Evolutionary conservation across 2,113 vertebrate genomes (phyloP).

Genomic region (Neodon shergylaensis): DNA sequence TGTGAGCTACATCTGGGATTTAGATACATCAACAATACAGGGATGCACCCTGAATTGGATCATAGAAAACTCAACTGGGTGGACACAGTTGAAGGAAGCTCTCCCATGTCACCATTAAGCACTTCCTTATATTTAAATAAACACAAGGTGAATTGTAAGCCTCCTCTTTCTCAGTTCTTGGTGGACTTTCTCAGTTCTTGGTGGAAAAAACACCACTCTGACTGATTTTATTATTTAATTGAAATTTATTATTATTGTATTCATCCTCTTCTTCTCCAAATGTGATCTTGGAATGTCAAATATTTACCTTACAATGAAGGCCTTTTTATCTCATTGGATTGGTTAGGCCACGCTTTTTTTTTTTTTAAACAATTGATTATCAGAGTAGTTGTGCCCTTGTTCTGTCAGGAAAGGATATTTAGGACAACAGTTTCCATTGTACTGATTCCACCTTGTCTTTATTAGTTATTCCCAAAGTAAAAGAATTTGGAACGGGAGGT

Average conservation of each 20-base stretch:
- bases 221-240: slow-evolving; percentile 52
- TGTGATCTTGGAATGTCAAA: slow-evolving; percentile 26
- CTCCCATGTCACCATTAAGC: neutral
- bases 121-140: neutral
- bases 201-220: neutral
- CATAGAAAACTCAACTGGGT: neutral
- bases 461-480: neutral
- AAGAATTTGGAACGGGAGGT: neutral
- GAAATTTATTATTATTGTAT: slow-evolving; percentile 29
- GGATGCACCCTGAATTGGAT: neutral
- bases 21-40: neutral
- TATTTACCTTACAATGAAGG: slow-evolving; percentile 28
- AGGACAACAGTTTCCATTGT: neutral
- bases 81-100: neutral
- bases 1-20: neutral
- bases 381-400: neutral
- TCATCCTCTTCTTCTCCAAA: neutral
- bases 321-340: slow-evolving; percentile 34
- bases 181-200: neutral
- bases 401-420: neutral
- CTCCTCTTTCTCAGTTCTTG: neutral
- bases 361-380: neutral
- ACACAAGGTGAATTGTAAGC: slow-evolving; percentile 30
- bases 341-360: neutral
- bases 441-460: slow-evolving; percentile 14